Conservation (phyloP, 2,797 vertebrate species). For the Diplodus puntazzo region DNA sequence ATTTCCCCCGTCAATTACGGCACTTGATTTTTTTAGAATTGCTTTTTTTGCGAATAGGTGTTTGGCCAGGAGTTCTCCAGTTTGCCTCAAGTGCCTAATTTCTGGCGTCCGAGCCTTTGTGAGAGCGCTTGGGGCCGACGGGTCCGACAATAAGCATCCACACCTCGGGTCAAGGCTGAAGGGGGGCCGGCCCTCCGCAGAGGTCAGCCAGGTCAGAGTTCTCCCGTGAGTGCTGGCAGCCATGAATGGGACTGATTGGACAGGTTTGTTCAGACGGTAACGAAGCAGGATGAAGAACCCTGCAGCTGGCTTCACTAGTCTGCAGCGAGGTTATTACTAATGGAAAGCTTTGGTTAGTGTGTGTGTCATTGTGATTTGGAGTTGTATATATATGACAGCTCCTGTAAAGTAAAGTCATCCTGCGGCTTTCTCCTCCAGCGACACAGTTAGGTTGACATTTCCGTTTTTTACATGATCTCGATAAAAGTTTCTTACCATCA, state of each 20-base stretch:
- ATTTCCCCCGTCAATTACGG: conserved; percentile 56
- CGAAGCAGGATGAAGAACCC: conserved; percentile 74
- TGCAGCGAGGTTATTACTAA: conserved; percentile 51
- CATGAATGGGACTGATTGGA: conserved; percentile 82
- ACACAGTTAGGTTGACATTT: too few relatives aligned
- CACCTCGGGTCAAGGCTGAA: conserved; percentile 83
- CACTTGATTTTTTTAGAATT: conserved; percentile 83
- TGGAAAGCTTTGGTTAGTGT: conserved; percentile 36
- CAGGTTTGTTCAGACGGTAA: conserved; percentile 79
- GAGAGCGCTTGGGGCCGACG: conserved; percentile 8
- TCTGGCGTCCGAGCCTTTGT: conserved; percentile 63
- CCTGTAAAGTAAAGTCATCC: not conserved
- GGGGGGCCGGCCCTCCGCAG: conserved; percentile 55
- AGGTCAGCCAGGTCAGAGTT: conserved; percentile 69
- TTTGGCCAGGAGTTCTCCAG: conserved; percentile 65
- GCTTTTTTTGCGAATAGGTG: conserved; percentile 50
- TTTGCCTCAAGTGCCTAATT: conserved; percentile 76
- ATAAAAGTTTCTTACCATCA: too few relatives aligned
- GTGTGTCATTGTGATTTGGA: not conserved
- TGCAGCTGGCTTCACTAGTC: conserved; percentile 73
- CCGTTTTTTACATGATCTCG: too few relatives aligned
- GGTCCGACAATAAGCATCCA: conserved; percentile 62
- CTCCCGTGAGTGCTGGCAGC: conserved; percentile 57
- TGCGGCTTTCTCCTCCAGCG: too few relatives aligned
- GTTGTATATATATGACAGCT: not conserved